These are phyloP conservation scores for Nudaria mundana DNA, from an alignment of 2,888 invertebrate genomes.

Conservation along the genomic window DNA sequence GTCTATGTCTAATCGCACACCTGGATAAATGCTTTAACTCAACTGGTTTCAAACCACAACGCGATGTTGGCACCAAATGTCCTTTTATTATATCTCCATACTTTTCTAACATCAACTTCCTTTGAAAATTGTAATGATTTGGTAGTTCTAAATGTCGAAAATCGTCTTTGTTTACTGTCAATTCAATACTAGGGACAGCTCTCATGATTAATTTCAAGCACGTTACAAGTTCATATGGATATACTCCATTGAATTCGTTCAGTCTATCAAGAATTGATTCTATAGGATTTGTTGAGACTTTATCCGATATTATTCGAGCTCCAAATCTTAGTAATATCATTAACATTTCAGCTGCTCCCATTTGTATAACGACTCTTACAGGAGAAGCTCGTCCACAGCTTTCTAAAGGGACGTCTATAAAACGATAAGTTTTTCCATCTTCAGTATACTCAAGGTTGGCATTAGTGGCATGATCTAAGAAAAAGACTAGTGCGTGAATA, in stretches of 20 bases:
- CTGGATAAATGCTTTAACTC: constrained; percentile 89
- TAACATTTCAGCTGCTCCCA: constrained; percentile 88
- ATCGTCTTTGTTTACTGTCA: constrained; percentile 63
- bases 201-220: constrained; percentile 86
- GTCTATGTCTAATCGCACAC: constrained; percentile 83
- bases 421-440: constrained; percentile 67
- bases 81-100: constrained; percentile 78
- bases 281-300: constrained; percentile 82
- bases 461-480: constrained; percentile 87
- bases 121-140: constrained; percentile 69
- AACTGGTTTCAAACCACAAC: constrained; percentile 83
- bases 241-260: constrained; percentile 82
- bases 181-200: constrained; percentile 81
- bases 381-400: constrained; percentile 89
- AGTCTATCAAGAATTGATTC: constrained; percentile 84
- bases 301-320: constrained; percentile 81
- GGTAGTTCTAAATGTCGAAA: constrained; percentile 60
- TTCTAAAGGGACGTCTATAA: constrained; percentile 91
- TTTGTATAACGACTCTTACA: constrained; percentile 86
- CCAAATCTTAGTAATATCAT: constrained; percentile 87
- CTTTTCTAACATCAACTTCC: constrained; percentile 62
- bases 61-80: constrained; percentile 80
- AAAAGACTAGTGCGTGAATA: constrained; percentile 87
- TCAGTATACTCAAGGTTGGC: constrained; percentile 82
- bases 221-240: constrained; percentile 85